phyloP scores from a whole-genome alignment of 1,140 invertebrate species.

The Orchestia grillus region DNA sequence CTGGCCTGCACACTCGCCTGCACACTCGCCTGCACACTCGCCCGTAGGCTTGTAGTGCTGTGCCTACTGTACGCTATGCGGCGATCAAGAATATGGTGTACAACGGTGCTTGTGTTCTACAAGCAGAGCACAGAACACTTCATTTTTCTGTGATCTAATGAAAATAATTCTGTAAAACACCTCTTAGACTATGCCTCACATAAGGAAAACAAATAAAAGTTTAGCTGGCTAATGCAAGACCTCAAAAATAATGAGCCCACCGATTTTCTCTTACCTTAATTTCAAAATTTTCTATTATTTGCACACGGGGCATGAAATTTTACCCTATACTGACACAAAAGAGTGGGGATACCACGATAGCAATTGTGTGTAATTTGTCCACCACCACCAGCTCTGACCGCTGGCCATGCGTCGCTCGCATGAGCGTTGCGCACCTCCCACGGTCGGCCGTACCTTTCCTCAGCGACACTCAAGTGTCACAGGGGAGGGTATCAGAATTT shows the following conservation, averaged over 20 bases:
- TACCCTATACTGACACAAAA: too few species aligned
- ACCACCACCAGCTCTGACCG: too few species aligned
- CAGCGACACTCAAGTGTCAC: neutral
- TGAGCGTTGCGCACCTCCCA: neutral
- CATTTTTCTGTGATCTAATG: neutral
- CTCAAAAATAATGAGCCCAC: too few species aligned
- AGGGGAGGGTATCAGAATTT: neutral
- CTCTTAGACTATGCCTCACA: neutral
- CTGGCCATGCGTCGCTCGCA: neutral
- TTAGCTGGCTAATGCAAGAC: neutral
- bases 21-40: neutral
- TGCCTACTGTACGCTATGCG: neutral
- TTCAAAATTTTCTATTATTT: too few species aligned
- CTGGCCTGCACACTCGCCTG: neutral
- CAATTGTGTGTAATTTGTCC: too few species aligned
- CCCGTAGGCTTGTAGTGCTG: neutral
- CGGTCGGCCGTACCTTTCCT: neutral
- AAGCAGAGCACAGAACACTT: neutral
- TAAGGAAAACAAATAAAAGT: neutral
- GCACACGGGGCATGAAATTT: too few species aligned
- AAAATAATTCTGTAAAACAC: neutral
- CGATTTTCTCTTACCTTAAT: too few species aligned
- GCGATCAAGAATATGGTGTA: neutral
- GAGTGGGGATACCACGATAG: too few species aligned
- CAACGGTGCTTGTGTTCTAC: neutral